Evolutionary conservation across 1,140 invertebrate genomes (phyloP).

Genomic region (Zeugodacus cucurbitae): DNA sequence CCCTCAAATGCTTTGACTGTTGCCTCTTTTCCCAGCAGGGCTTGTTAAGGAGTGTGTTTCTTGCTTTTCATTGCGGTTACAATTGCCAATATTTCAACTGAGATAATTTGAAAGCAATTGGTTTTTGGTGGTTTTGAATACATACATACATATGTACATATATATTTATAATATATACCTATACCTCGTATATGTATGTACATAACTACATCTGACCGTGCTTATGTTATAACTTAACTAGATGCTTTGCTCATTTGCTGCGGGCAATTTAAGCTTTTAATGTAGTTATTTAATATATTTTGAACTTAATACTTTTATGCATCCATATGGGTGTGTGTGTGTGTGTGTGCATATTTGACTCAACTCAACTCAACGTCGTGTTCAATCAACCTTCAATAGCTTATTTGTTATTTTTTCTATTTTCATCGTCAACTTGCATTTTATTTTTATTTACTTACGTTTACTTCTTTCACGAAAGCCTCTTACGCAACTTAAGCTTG

Average conservation of each 20-base stretch:
- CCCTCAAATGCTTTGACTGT: too few species aligned
- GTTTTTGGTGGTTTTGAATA: background rate
- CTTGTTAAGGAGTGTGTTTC: background rate
- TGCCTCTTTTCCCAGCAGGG: background rate
- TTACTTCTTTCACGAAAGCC: background rate
- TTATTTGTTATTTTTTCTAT: background rate
- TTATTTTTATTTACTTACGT: background rate
- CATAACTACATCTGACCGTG: too few species aligned
- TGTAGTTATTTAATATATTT: background rate
- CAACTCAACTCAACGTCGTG: background rate
- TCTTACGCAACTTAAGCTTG: background rate
- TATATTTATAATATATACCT: background rate
- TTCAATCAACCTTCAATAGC: conserved; percentile 26
- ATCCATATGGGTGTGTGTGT: background rate
- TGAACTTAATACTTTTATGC: background rate
- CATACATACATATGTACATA: background rate
- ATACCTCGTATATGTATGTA: background rate
- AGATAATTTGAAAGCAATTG: background rate
- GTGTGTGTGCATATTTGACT: background rate
- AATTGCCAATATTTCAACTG: background rate
- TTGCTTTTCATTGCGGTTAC: background rate
- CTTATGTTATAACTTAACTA: background rate
- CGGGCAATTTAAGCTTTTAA: background rate
- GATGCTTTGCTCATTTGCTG: background rate
- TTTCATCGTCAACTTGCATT: background rate